Percentiles rank a stretch among this genome's conserved stretches.
Evolutionary conservation across 2,888 invertebrate genomes (phyloP).

Genomic region (Melanophora roralis): DNA sequence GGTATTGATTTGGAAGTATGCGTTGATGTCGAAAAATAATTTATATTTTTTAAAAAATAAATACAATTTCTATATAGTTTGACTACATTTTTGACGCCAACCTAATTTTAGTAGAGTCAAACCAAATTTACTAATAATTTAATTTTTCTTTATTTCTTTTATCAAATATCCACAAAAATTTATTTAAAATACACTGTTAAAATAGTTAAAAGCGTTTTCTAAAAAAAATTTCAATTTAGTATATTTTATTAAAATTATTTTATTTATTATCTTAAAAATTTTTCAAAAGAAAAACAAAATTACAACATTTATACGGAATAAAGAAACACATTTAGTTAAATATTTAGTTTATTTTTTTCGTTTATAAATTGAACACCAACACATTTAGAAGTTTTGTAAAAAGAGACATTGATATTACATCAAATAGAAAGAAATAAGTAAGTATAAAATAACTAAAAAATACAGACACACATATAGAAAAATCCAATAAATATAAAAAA

Average conservation of each 20-base stretch:
- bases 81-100: no score
- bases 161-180: constrained; percentile 49
- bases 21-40: no score
- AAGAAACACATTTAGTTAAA: constrained; percentile 49
- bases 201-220: no score
- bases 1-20: no score
- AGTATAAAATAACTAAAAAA: constrained; percentile 42
- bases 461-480: constrained; percentile 42
- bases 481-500: constrained; percentile 24
- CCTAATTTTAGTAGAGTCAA: no score
- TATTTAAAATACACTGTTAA: neutral
- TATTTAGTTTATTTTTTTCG: constrained; percentile 18
- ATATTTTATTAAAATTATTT: constrained; percentile 2
- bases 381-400: constrained; percentile 51
- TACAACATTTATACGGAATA: constrained; percentile 61
- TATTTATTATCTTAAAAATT: no score
- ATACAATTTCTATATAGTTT: no score
- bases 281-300: constrained; percentile 39
- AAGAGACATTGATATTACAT: constrained; percentile 54
- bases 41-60: no score
- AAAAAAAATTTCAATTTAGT: neutral
- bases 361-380: constrained; percentile 63
- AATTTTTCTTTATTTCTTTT: no score
- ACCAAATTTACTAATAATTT: no score
- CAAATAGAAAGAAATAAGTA: constrained; percentile 62